phyloP scores from a whole-genome alignment of 2,888 invertebrate genomes.

The Holacanthella duospinosa region DNA sequence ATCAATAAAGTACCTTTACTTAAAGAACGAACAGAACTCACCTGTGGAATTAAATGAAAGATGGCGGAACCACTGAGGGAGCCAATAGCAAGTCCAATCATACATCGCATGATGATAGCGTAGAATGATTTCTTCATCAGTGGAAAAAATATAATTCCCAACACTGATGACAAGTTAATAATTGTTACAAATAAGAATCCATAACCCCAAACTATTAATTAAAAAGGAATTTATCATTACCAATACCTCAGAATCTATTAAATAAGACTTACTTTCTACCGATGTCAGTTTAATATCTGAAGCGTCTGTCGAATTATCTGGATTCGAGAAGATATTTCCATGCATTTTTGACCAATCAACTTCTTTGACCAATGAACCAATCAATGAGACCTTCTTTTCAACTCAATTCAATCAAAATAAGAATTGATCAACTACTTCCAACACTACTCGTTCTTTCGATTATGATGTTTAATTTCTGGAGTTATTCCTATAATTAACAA shows the following conservation, averaged over 20 bases:
- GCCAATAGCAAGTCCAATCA: constrained; percentile 51
- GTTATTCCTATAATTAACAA: too few relatives aligned
- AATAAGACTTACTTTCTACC: not conserved
- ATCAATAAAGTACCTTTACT: not conserved
- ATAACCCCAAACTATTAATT: constrained; percentile 48
- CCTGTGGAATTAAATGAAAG: constrained; percentile 51
- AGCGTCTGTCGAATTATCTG: too few relatives aligned
- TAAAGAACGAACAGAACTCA: constrained; percentile 20
- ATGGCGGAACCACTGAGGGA: constrained; percentile 48
- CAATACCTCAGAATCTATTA: not conserved
- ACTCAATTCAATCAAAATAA: too few relatives aligned
- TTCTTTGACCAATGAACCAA: too few relatives aligned
- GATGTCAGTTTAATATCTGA: not conserved
- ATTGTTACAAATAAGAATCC: constrained; percentile 51
- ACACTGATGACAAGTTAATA: constrained; percentile 50
- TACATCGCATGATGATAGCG: constrained; percentile 45
- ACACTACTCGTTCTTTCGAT: too few relatives aligned
- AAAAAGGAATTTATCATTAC: not conserved
- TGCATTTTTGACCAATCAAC: too few relatives aligned
- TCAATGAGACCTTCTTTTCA: too few relatives aligned
- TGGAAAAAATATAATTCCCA: constrained; percentile 51
- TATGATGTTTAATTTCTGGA: too few relatives aligned
- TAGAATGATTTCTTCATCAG: constrained; percentile 48
- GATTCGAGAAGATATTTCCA: too few relatives aligned
- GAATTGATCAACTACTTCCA: too few relatives aligned